Percentiles rank a stretch among this genome's conserved stretches.
phyloP scores from a whole-genome alignment of 2,888 invertebrate genomes.

The Scaptodrosophila latifasciaeformis region DNA sequence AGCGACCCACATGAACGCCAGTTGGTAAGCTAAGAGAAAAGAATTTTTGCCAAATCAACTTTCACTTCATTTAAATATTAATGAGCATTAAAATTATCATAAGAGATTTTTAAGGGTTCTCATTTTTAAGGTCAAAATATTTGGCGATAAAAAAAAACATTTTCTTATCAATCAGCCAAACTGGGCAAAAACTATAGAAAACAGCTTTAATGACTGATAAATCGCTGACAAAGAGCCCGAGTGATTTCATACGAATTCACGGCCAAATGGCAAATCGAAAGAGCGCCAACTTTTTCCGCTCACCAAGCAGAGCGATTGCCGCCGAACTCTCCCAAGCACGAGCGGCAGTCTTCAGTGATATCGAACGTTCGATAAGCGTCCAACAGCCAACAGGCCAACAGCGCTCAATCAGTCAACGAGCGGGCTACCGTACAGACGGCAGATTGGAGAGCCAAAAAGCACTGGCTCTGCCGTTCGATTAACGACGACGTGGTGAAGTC shows the following conservation, averaged over 20 bases:
- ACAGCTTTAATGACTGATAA: conserved; percentile 38
- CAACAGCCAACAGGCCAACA: conserved; percentile 34
- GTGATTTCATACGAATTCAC: too few species aligned
- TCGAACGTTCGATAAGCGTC: conserved; percentile 48
- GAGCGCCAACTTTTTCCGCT: too few species aligned
- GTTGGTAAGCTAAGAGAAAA: conserved; percentile 78
- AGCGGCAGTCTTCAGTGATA: neutral
- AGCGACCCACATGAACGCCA: conserved; percentile 90
- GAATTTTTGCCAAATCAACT: too few species aligned
- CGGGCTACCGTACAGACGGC: conserved; percentile 42
- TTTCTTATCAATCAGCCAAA: conserved; percentile 36
- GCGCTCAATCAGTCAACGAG: conserved; percentile 57
- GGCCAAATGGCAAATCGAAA: too few species aligned
- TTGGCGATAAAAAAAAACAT: neutral
- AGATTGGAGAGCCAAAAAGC: conserved; percentile 23
- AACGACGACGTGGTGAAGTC: conserved; percentile 58
- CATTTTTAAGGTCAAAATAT: too few species aligned
- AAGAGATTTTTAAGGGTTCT: neutral
- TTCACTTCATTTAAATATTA: conserved; percentile 5
- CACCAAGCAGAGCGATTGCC: neutral
- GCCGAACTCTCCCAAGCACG: neutral
- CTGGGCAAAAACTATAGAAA: conserved; percentile 23
- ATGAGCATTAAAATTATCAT: conserved; percentile 1
- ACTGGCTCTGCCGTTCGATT: conserved; percentile 45
- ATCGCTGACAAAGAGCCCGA: neutral